Conservation (phyloP, 2,888 invertebrate genomes). For the Anodontia alba region DNA sequence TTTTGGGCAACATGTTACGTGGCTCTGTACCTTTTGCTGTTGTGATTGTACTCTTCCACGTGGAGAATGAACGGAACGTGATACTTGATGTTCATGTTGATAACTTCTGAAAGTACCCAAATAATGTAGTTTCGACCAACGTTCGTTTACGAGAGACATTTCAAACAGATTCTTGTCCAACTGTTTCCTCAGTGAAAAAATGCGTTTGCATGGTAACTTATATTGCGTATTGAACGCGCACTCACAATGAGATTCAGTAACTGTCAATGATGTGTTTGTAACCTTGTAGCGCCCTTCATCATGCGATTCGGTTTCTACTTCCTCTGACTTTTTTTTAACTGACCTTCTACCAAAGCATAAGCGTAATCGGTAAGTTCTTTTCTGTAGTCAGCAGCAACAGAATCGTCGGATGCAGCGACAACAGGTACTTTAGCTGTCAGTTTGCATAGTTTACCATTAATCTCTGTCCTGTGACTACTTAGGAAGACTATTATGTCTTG, state of each 20-base stretch:
- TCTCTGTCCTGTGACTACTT: constrained; percentile 20
- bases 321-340: neutral
- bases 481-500: constrained; percentile 17
- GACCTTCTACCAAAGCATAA: neutral
- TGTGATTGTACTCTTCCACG: neutral
- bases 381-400: constrained; percentile 12
- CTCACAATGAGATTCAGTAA: too few species aligned
- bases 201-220: too few species aligned
- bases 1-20: constrained; percentile 20
- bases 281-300: neutral
- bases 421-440: constrained; percentile 17
- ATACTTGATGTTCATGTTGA: too few species aligned
- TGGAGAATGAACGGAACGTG: too few species aligned
- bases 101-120: too few species aligned
- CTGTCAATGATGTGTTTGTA: neutral
- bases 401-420: neutral
- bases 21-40: constrained; percentile 18
- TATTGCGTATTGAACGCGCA: too few species aligned
- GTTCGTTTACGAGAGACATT: too few species aligned
- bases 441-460: constrained; percentile 22
- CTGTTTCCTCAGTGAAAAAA: too few species aligned
- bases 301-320: constrained; percentile 1
- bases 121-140: too few species aligned
- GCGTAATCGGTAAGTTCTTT: constrained; percentile 1
- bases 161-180: too few species aligned